Percentiles rank a stretch among this genome's conserved stretches.
Evolutionary conservation across 2,797 vertebrate species (phyloP).

Genomic region (Iguana delicatissima): DNA sequence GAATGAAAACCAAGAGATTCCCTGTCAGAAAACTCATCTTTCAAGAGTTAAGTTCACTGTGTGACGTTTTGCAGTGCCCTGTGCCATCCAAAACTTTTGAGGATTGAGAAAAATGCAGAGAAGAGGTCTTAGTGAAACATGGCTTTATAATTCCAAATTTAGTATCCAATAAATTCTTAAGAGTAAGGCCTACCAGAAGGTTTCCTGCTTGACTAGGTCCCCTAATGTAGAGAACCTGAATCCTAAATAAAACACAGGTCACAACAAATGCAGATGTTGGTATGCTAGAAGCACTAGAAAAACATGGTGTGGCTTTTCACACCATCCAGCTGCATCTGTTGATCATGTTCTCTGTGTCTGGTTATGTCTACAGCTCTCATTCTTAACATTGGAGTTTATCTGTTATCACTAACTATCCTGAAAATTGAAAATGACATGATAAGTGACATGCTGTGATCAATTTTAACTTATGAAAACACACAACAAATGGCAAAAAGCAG

Average conservation of each 20-base stretch:
- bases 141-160: background rate
- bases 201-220: background rate
- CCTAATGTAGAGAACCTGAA: background rate
- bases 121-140: background rate
- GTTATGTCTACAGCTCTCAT: background rate
- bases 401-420: background rate
- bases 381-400: background rate
- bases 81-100: background rate
- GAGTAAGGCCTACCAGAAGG: background rate
- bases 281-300: background rate
- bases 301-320: background rate
- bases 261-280: background rate
- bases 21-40: background rate
- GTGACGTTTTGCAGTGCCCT: no score
- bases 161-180: background rate
- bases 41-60: background rate
- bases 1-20: background rate
- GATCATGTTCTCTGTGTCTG: background rate
- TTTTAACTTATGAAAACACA: background rate
- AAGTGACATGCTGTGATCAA: background rate
- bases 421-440: background rate
- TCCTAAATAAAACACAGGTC: background rate
- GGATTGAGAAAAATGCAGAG: background rate
- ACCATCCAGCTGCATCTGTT: background rate
- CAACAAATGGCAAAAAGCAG: background rate